Conservation (phyloP, 2,113 vertebrate species). For the Hemibagrus wyckioides region DNA sequence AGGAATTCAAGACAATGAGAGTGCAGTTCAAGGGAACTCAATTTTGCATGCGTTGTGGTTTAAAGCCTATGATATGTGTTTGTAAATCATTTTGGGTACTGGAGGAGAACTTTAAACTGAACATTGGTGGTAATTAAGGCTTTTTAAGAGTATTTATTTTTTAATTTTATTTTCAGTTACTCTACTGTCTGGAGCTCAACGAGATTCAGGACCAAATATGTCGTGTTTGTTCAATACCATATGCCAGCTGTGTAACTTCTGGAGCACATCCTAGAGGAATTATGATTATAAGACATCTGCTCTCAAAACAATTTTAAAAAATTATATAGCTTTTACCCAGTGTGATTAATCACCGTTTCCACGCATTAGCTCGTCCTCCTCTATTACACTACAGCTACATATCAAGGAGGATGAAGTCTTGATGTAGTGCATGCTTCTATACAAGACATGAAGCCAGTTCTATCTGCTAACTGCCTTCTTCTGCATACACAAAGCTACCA, state of each 20-base stretch:
- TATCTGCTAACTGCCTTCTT: background rate
- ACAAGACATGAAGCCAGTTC: background rate
- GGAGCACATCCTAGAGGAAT: background rate
- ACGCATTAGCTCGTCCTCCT: background rate
- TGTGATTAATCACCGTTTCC: background rate
- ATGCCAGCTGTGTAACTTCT: slow-evolving; percentile 9
- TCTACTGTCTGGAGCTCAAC: background rate
- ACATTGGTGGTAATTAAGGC: background rate
- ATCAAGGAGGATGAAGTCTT: background rate
- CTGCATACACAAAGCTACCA: background rate
- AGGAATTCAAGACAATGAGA: background rate
- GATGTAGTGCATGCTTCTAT: background rate
- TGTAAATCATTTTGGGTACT: background rate
- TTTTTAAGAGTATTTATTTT: too few species aligned
- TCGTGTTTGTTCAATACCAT: background rate
- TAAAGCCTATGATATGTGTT: background rate
- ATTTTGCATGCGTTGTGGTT: background rate
- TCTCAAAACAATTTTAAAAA: background rate
- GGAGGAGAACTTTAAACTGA: background rate
- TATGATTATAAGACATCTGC: background rate
- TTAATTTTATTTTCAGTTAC: too few species aligned
- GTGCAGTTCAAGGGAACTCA: background rate
- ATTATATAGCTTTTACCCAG: background rate
- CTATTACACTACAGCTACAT: background rate
- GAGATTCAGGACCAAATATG: background rate